Evolutionary conservation across 2,113 vertebrate genomes (phyloP), one percentile per base, ranked within the genome.

Genomic region (Jacana jacana): DNA sequence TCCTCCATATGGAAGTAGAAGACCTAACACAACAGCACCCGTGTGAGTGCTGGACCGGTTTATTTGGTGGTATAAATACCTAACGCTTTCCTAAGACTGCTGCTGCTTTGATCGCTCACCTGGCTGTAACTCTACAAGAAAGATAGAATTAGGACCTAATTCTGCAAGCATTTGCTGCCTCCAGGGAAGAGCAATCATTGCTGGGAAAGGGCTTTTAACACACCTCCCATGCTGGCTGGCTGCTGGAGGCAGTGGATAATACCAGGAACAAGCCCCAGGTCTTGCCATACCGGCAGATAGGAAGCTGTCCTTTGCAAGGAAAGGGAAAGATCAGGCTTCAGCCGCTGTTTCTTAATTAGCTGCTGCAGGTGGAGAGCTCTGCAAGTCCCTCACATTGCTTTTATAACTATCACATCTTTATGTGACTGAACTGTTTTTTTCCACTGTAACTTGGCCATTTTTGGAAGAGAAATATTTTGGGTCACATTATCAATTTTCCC

Each of bases 401-500:
- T 94, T 89, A 93, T 95, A 94, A 63, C 85, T 89, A 96, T 94
- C 95, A 96, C 95, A 95, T 96, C 95, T 96, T 92, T 95, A 95
- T 87, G 76, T 87, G 70, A 61, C 86, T 96, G 94, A 95, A 95
- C 79, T 90, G 73, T 0, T 93, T 94, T 93, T 97, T 97, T 96
- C 96, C 96, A 96, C 94, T 92, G 61, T 93, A 96, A 94, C 77
- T 94, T 87, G 70, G 91, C 86, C 92, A 82, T 96, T 97, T 96
- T 95, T 95, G 93, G 85, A 96, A 91, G 22, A 90, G 92, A 91
- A 97, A 78, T 91, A 96, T 91, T 96, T 95, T 94, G 87, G 92
- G 93, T 95, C 94, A 97, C 95, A 94, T 97, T 96, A 96, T 97
- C 95, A 96, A 95, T 96, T 97, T 95, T 93, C 81, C 87, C 87